Evolutionary conservation across 1,140 invertebrate species (phyloP).

Genomic region (Charaxes varanes): DNA sequence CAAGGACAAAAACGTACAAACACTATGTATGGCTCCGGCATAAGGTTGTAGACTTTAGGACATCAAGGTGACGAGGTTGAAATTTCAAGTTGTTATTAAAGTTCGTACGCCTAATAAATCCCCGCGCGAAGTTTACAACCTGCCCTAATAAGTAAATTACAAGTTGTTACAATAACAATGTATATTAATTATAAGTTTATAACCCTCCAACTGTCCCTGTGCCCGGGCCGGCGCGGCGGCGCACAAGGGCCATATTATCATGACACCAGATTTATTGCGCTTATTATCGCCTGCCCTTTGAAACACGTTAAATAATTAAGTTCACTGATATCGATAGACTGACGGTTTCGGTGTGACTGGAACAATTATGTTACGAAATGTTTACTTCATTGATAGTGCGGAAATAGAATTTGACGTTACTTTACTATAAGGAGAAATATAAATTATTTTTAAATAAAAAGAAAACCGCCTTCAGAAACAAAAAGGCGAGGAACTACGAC

Average conservation of each 20-base stretch:
- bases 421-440: too few relatives aligned
- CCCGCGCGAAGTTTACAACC: too few relatives aligned
- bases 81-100: too few relatives aligned
- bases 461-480: too few relatives aligned
- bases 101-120: too few relatives aligned
- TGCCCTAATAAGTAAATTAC: conserved; percentile 1
- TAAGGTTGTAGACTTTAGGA: too few relatives aligned
- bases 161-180: conserved; percentile 9
- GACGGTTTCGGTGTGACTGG: conserved; percentile 17
- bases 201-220: conserved; percentile 13
- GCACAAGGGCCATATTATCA: conserved; percentile 39
- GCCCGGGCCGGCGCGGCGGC: conserved; percentile 21
- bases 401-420: too few relatives aligned
- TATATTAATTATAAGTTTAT: conserved; percentile 13
- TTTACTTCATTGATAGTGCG: conserved; percentile 7
- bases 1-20: too few relatives aligned
- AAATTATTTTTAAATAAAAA: too few relatives aligned
- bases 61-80: too few relatives aligned
- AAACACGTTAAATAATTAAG: conserved; percentile 36
- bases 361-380: conserved; percentile 19
- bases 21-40: too few relatives aligned
- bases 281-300: conserved; percentile 40
- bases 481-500: too few relatives aligned
- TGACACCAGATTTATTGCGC: conserved; percentile 43
- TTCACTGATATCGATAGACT: conserved; percentile 23